Evolutionary conservation across 1,140 invertebrate genomes (phyloP).

Genomic region (Lysiphlebus fabarum): DNA sequence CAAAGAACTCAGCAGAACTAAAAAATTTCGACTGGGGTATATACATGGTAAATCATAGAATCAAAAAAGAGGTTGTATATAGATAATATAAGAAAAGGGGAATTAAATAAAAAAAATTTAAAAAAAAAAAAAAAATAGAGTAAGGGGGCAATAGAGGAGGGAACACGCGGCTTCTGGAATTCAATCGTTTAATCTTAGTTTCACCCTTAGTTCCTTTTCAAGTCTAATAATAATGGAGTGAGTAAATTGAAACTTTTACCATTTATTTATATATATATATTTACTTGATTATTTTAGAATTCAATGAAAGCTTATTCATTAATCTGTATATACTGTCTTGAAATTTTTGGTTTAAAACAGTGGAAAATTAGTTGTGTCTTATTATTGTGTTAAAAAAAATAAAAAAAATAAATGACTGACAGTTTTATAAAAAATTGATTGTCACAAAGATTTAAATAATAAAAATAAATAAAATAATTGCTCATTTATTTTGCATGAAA

Average conservation of each 20-base stretch:
- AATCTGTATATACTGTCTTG: constrained; percentile 8
- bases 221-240: neutral
- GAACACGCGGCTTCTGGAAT: constrained; percentile 32
- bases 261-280: constrained; percentile 1
- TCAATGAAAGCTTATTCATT: constrained; percentile 10
- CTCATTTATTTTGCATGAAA: no score
- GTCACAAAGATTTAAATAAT: no score
- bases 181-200: constrained; percentile 53
- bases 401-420: no score
- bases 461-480: no score
- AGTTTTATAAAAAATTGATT: no score
- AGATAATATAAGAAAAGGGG: no score
- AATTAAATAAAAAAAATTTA: no score
- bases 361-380: constrained; percentile 9
- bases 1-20: no score
- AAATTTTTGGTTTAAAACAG: constrained; percentile 5
- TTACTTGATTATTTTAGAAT: neutral
- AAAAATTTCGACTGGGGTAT: no score
- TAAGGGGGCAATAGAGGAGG: constrained; percentile 25
- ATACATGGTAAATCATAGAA: constrained; percentile 5
- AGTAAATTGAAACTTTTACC: neutral
- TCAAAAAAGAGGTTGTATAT: constrained; percentile 1
- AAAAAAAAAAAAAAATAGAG: neutral
- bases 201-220: constrained; percentile 27
- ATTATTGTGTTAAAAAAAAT: no score